These are phyloP conservation scores for Aldrovandia affinis DNA, from an alignment of 2,797 vertebrate species.

Conservation along the genomic window DNA sequence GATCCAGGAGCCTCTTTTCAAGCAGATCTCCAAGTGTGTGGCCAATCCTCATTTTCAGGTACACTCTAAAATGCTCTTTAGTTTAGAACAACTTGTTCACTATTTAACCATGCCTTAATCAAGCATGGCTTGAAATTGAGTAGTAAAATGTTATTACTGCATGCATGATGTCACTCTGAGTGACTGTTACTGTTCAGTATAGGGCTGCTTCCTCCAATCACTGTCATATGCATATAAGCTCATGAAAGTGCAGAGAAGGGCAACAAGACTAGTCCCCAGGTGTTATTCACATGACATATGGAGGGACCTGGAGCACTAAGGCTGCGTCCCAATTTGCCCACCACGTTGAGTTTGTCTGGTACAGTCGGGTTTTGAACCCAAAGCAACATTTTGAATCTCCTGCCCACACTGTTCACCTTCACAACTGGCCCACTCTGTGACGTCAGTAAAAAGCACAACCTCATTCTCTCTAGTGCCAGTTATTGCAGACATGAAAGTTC, in stretches of 20 bases:
- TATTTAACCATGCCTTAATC: neutral
- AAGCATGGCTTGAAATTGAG: neutral
- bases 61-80: constrained; percentile 31
- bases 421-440: no score
- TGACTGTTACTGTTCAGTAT: no score
- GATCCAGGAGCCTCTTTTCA: constrained; percentile 95
- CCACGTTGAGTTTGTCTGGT: no score
- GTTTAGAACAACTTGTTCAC: neutral
- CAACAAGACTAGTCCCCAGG: neutral
- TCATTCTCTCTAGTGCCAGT: no score
- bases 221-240: neutral
- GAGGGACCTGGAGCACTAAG: neutral
- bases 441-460: no score
- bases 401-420: no score
- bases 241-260: neutral
- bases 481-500: no score
- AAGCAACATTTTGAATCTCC: no score
- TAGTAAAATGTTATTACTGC: neutral
- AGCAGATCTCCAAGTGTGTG: constrained; percentile 94
- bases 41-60: constrained; percentile 98
- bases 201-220: neutral
- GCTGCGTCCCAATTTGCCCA: no score
- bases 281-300: neutral
- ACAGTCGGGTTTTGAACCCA: no score
- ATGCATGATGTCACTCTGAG: no score